These are phyloP conservation scores for Cephus spinipes DNA, from an alignment of 2,888 invertebrate genomes.

Conservation along the genomic window DNA sequence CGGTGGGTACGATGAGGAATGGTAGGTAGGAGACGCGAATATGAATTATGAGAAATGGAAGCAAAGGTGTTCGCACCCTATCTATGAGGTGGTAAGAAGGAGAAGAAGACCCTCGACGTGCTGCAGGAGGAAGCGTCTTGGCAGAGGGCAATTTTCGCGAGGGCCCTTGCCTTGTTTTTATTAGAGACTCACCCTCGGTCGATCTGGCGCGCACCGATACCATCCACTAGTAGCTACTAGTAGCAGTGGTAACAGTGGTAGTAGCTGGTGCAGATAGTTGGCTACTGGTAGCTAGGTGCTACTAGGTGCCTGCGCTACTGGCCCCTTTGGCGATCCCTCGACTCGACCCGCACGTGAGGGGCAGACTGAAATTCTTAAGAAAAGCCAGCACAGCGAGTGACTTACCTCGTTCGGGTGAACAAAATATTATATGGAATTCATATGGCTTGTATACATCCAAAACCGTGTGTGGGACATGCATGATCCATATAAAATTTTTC, in stretches of 20 bases:
- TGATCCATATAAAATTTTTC: too few relatives aligned
- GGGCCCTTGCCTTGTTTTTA: slow-evolving; percentile 36
- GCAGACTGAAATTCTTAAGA: slow-evolving; percentile 5
- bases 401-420: too few relatives aligned
- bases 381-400: background rate
- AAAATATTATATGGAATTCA: too few relatives aligned
- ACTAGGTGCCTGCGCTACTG: background rate
- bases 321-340: background rate
- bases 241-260: background rate
- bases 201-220: background rate
- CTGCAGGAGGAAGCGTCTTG: slow-evolving; percentile 23
- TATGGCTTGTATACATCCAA: too few relatives aligned
- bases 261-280: background rate
- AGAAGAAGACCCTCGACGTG: slow-evolving; percentile 21
- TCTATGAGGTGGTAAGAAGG: background rate
- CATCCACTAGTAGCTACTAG: background rate
- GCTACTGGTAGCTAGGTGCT: background rate
- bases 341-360: slow-evolving; percentile 17
- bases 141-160: slow-evolving; percentile 35
- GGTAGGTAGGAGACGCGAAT: background rate
- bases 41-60: background rate
- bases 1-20: background rate
- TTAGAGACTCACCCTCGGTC: slow-evolving; percentile 24
- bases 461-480: too few relatives aligned
- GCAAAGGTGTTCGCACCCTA: background rate